A percentile compares a stretch with the other conserved stretches of the same genome.
phyloP scores from a whole-genome alignment of 2,888 invertebrate species.

The Drosophila mettleri region DNA sequence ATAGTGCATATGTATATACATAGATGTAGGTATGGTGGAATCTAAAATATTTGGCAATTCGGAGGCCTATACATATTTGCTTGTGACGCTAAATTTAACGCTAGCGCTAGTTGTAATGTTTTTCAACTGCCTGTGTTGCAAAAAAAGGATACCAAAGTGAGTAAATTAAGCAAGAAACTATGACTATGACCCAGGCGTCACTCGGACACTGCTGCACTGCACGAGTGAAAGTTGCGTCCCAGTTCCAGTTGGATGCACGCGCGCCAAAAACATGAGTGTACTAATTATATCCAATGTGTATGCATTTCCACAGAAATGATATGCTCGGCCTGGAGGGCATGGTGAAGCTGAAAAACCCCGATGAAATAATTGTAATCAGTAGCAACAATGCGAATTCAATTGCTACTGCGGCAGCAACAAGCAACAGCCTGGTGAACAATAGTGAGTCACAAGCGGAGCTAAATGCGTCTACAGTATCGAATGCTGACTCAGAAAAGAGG shows the following conservation, averaged over 20 bases:
- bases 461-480: conserved; percentile 83
- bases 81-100: conserved; percentile 83
- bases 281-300: conserved; percentile 22
- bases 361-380: conserved; percentile 86
- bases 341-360: conserved; percentile 90
- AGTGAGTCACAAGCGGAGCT: conserved; percentile 83
- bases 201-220: conserved; percentile 18
- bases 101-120: conserved; percentile 86
- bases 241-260: conserved; percentile 69
- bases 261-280: conserved; percentile 43
- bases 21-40: conserved; percentile 65
- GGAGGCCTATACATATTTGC: conserved; percentile 71
- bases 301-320: conserved; percentile 87
- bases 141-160: conserved; percentile 91
- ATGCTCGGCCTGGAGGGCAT: conserved; percentile 90
- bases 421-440: conserved; percentile 63
- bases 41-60: conserved; percentile 57
- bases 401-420: conserved; percentile 18
- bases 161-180: conserved; percentile 46
- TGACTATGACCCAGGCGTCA: neutral
- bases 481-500: conserved; percentile 84
- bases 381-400: conserved; percentile 43
- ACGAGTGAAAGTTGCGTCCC: conserved; percentile 68
- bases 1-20: conserved; percentile 39
- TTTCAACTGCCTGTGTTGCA: conserved; percentile 90